phyloP scores from a whole-genome alignment of 1,140 invertebrate species.

The Anoplolepis gracilipes region DNA sequence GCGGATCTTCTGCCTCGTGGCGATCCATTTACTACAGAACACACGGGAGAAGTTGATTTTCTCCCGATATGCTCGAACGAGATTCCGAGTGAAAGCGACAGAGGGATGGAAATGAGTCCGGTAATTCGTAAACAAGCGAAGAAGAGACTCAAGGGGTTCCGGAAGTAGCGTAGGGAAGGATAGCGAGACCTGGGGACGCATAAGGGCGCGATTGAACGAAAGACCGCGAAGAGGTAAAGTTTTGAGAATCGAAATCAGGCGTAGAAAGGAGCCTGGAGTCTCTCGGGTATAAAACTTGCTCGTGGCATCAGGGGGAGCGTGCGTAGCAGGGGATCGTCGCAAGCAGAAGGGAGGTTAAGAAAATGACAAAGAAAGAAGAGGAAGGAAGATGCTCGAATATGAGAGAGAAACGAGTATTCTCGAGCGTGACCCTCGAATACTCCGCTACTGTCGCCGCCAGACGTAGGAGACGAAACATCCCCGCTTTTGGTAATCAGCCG shows the following conservation, averaged over 20 bases:
- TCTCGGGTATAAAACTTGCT: constrained; percentile 77
- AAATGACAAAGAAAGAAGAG: not conserved
- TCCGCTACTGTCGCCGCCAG: constrained; percentile 67
- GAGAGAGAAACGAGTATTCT: constrained; percentile 57
- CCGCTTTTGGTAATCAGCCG: constrained; percentile 73
- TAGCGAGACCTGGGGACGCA: not conserved
- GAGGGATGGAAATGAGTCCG: constrained; percentile 82
- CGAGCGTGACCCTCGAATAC: constrained; percentile 74
- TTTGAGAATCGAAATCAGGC: constrained; percentile 82
- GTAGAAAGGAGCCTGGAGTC: constrained; percentile 74
- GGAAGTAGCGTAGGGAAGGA: not conserved
- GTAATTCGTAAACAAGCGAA: constrained; percentile 82
- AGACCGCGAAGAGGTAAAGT: constrained; percentile 75
- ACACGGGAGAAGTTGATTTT: constrained; percentile 70
- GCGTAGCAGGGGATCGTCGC: constrained; percentile 56
- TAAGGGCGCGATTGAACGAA: constrained; percentile 57
- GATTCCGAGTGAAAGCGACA: constrained; percentile 75
- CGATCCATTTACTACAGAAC: not conserved
- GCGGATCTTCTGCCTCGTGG: constrained; percentile 18
- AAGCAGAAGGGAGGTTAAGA: constrained; percentile 22
- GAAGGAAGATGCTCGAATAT: not conserved
- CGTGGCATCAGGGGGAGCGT: constrained; percentile 67
- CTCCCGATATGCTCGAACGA: constrained; percentile 65
- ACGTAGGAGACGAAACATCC: constrained; percentile 68
- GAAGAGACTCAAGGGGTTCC: constrained; percentile 56